These are phyloP conservation scores for Drosophila pallidifrons DNA, from an alignment of 1,140 invertebrate genomes.

Conservation along the genomic window DNA sequence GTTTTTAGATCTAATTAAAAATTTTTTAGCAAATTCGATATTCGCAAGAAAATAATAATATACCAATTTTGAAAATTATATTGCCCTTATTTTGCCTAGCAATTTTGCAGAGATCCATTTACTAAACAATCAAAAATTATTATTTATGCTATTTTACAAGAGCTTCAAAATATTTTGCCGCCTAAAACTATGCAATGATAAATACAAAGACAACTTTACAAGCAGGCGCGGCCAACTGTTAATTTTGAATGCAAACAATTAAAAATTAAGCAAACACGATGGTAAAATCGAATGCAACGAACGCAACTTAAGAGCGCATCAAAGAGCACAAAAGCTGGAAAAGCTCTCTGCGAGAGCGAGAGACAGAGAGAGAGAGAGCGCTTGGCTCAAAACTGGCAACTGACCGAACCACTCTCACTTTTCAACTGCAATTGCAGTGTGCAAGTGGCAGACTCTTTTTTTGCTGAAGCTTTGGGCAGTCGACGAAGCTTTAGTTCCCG, in stretches of 20 bases:
- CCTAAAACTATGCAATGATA: conserved; percentile 72
- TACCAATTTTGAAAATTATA: too few relatives aligned
- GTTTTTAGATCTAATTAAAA: too few relatives aligned
- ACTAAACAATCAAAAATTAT: too few relatives aligned
- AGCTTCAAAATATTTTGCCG: conserved; percentile 19
- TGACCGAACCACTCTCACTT: conserved; percentile 65
- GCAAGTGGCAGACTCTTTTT: conserved; percentile 19
- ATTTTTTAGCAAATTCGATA: too few relatives aligned
- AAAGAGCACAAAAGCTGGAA: conserved; percentile 40
- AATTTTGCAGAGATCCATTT: too few relatives aligned
- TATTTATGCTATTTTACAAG: not conserved
- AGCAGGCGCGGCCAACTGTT: conserved; percentile 37
- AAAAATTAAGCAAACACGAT: conserved; percentile 63
- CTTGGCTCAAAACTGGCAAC: not conserved
- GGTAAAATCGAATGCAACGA: conserved; percentile 38
- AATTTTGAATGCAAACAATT: conserved; percentile 76
- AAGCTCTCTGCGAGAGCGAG: conserved; percentile 1
- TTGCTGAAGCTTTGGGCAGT: conserved; percentile 33
- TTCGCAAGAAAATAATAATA: too few relatives aligned
- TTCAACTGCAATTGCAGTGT: conserved; percentile 37
- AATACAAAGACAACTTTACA: not conserved
- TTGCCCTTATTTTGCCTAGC: too few relatives aligned
- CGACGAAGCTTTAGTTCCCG: conserved; percentile 69
- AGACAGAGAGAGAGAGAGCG: not conserved
- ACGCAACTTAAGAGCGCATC: conserved; percentile 30